These are phyloP conservation scores for Drosophila antonietae DNA, from an alignment of 2,888 invertebrate species.

Conservation along the genomic window DNA sequence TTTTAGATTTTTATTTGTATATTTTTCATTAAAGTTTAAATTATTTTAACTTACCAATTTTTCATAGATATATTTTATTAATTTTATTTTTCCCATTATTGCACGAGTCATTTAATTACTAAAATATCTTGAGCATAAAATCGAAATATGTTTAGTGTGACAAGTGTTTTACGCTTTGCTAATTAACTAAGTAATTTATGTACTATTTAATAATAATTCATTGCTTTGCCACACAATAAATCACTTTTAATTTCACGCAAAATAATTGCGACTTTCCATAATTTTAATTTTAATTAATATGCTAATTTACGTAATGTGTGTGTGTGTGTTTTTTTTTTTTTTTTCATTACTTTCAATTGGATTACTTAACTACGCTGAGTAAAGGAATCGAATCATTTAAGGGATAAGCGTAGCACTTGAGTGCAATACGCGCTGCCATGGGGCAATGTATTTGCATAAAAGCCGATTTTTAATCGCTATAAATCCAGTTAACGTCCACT, in stretches of 20 bases:
- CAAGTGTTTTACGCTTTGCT: neutral
- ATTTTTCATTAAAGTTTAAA: too few species aligned
- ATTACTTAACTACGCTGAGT: neutral
- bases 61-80: neutral
- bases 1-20: too few species aligned
- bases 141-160: conserved; percentile 1
- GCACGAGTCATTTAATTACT: neutral
- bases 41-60: too few species aligned
- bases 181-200: neutral
- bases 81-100: neutral
- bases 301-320: neutral
- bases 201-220: neutral
- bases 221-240: neutral
- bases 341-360: neutral
- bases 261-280: neutral
- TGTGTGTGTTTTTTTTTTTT: neutral
- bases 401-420: neutral
- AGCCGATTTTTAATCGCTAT: conserved; percentile 50
- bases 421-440: neutral
- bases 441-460: conserved; percentile 11
- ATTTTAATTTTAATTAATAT: conserved; percentile 3
- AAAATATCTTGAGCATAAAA: conserved; percentile 1
- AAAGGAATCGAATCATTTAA: neutral
- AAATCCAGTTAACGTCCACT: conserved; percentile 50
- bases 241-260: neutral